Evolutionary conservation across 2,888 invertebrate genomes (phyloP), one percentile per base, ranked within the genome.

Genomic region (Elmis aenea): DNA sequence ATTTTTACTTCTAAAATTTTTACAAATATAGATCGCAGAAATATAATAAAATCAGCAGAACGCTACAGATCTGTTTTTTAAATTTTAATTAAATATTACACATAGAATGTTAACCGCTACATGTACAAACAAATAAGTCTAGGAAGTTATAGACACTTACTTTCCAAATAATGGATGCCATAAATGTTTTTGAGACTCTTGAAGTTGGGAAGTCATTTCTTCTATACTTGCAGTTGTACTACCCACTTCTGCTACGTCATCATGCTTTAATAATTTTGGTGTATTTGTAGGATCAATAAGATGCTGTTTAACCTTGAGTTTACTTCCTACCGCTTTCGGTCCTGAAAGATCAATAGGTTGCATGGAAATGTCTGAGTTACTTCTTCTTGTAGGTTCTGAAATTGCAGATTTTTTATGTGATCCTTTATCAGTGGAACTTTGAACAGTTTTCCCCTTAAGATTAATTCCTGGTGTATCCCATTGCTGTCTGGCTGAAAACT

Each of bases 91-190:
- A n/a, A n/a, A n/a, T n/a, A n/a, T n/a, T n/a, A n/a, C n/a, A n/a
- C n/a, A n/a, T n/a, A n/a, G n/a, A n/a, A n/a, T n/a, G n/a, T n/a
- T n/a, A n/a, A n/a, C n/a, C n/a, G n/a, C n/a, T n/a, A n/a, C n/a
- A n/a, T n/a, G n/a, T n/a, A n/a, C n/a, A n/a, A n/a, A n/a, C n/a
- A n/a, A n/a, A n/a, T n/a, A n/a, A n/a, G n/a, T n/a, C n/a, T n/a
- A n/a, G n/a, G n/a, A n/a, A n/a, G n/a, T n/a, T n/a, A n/a, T n/a
- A n/a, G n/a, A n/a, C 52, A 75, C 79, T 82, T 72, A 88, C 87
- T 85, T 87, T 75, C 86, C 84, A 66, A 88, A 88, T 28, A 88
- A 73, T 33, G 88, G 88, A 71, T 88, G 87, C 88, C 88, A 88
- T 30, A 88, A 70, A 48, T 83, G 82, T 55, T 81, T 76, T 53